A percentile compares a stretch with the other conserved stretches of the same genome.
phyloP scores from a whole-genome alignment of 2,113 vertebrate genomes.

The Protobothrops mucrosquamatus region DNA sequence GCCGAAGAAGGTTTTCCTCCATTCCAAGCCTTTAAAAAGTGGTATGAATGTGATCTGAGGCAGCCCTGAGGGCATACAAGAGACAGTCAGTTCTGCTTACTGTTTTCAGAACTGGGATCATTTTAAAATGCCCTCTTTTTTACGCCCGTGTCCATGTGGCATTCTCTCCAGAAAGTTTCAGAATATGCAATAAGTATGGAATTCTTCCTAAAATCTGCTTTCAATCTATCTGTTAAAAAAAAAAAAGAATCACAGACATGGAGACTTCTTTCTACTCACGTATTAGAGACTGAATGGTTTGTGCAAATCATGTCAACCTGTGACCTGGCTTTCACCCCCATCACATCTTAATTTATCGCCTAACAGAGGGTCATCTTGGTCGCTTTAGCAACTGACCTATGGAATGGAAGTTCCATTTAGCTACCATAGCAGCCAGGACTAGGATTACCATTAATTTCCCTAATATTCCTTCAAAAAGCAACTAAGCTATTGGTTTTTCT shows the following conservation, averaged over 20 bases:
- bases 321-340: background rate
- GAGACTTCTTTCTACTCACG: background rate
- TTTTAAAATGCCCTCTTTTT: background rate
- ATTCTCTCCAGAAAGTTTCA: background rate
- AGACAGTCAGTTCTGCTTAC: background rate
- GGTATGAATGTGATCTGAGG: conserved; percentile 10
- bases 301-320: background rate
- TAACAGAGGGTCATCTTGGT: background rate
- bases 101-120: conserved; percentile 31
- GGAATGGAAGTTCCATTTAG: background rate
- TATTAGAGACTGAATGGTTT: background rate
- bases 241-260: background rate
- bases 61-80: conserved; percentile 4
- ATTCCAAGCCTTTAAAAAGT: background rate
- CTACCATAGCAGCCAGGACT: background rate
- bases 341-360: background rate
- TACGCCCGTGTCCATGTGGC: background rate
- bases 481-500: background rate
- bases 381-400: background rate
- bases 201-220: background rate
- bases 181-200: background rate
- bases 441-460: background rate
- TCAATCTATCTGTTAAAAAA: background rate
- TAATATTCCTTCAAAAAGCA: background rate
- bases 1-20: rapidly evolving